Evolutionary conservation across 2,797 vertebrate genomes (phyloP).

Genomic region (Chromis chromis): DNA sequence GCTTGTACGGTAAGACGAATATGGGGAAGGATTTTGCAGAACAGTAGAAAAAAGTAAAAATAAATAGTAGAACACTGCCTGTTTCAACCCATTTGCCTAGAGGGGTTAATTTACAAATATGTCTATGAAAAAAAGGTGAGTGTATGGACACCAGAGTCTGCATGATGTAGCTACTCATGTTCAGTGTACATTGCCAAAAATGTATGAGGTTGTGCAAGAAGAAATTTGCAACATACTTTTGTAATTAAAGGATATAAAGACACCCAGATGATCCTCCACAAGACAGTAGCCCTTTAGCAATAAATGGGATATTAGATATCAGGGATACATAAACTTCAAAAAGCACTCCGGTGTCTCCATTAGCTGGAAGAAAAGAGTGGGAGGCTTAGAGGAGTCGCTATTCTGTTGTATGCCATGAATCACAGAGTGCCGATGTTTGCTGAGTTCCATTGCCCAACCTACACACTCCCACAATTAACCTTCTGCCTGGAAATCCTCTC

Average conservation of each 20-base stretch:
- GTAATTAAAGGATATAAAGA: background rate
- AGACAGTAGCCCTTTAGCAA: conserved; percentile 37
- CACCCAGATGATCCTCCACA: background rate
- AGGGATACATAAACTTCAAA: conserved; percentile 49
- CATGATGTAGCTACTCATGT: background rate
- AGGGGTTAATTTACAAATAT: too few species aligned
- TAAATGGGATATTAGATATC: conserved; percentile 43
- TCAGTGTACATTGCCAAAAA: too few species aligned
- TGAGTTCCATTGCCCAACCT: conserved; percentile 61
- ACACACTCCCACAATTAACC: conserved; percentile 79
- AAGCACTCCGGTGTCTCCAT: conserved; percentile 59
- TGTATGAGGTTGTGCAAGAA: too few species aligned
- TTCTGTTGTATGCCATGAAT: conserved; percentile 73
- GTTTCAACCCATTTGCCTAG: too few species aligned
- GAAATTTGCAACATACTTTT: background rate
- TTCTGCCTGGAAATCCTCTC: conserved; percentile 71
- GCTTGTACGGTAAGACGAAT: background rate
- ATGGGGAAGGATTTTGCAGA: too few species aligned
- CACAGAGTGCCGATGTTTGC: conserved; percentile 61
- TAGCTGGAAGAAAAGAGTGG: conserved; percentile 58
- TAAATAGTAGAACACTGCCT: too few species aligned
- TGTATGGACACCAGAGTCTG: too few species aligned
- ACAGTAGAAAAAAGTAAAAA: too few species aligned
- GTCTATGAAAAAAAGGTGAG: too few species aligned
- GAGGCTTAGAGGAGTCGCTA: conserved; percentile 51